A percentile compares a stretch with the other conserved stretches of the same genome.
These are phyloP conservation scores for Pantherophis alleghaniensis DNA, from an alignment of 2,797 vertebrate genomes.

Conservation along the genomic window DNA sequence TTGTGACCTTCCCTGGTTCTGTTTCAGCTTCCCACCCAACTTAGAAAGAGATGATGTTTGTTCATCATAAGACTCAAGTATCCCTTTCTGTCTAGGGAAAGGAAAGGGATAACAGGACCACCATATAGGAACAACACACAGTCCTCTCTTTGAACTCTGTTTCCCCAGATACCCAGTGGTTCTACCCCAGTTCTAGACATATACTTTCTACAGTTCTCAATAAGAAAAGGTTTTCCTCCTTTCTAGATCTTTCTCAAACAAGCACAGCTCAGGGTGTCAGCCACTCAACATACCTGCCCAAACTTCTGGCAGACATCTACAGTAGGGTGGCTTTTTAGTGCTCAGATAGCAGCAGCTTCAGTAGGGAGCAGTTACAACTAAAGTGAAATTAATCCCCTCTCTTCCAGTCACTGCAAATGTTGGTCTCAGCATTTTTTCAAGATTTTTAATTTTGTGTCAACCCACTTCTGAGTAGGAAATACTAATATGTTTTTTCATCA, in stretches of 20 bases:
- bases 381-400: slow-evolving; percentile 59
- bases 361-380: slow-evolving; percentile 40
- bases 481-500: slow-evolving; percentile 40
- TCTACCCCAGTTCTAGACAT: neutral
- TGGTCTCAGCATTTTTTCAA: slow-evolving; percentile 68
- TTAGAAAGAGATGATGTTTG: neutral
- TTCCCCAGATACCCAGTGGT: too few species aligned
- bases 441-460: slow-evolving; percentile 56
- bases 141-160: neutral
- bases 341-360: slow-evolving; percentile 69
- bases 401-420: slow-evolving; percentile 37
- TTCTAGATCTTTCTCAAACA: slow-evolving; percentile 23
- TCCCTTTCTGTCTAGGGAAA: neutral
- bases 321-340: slow-evolving; percentile 70
- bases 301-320: slow-evolving; percentile 59
- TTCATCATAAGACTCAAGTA: neutral
- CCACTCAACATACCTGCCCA: slow-evolving; percentile 59
- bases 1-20: neutral
- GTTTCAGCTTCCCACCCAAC: neutral
- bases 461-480: slow-evolving; percentile 63
- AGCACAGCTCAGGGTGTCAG: slow-evolving; percentile 43
- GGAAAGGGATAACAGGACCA: neutral
- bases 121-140: too few species aligned
- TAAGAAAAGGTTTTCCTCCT: neutral
- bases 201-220: neutral